Base-by-base conservation (phyloP, 1,140 invertebrate genomes). In the Anoplophora glabripennis region DNA sequence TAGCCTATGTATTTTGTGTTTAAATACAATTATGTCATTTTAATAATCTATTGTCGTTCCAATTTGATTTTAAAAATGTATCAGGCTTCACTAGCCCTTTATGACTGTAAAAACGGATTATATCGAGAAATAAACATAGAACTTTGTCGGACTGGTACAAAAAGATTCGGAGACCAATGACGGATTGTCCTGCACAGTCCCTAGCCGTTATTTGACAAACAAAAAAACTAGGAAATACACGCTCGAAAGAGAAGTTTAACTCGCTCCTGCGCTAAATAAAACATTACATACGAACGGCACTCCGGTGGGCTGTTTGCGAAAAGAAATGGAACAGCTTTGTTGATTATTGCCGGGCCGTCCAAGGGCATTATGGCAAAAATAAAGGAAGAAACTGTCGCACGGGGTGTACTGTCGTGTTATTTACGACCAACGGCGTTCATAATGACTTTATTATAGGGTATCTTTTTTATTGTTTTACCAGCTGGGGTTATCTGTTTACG, bases 341-440 rank as follows among this genome's bases (percentile, higher is more conserved):
- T 49, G n/a, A 49, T 49, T 49, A 49, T 49, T 49, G 35, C 34
- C 8, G 47, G 11, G 35, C 14, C 47, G 33, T 49, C 33, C 35
- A 49, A 41, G n/a, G 36, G 12, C 33, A 15, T 41, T 41, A 42
- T 17, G 36, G n/a, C 14, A 40, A 33, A 53, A 53, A 40, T 21
- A 53, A 53, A 21, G 38, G n/a, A n/a, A 41, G n/a, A 41, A 41
- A 41, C 38, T 41, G n/a, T 41, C 15, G n/a, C 38, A n/a, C 15
- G n/a, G n/a, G 38, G 40, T 53, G 33, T 53, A 21, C 18, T 40
- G 40, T 28, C 17, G 37, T 15, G n/a, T 53, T 53, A 53, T 53
- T 53, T 53, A 53, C 51, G 18, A 53, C 51, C 17, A 28, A 53
- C 35, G n/a, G 17, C 40, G 37, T 40, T 38, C 18, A 53, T 35